Evolutionary conservation across 2,113 vertebrate species (phyloP), one percentile per base, ranked within the genome.

Genomic region (Acanthisitta chloris): DNA sequence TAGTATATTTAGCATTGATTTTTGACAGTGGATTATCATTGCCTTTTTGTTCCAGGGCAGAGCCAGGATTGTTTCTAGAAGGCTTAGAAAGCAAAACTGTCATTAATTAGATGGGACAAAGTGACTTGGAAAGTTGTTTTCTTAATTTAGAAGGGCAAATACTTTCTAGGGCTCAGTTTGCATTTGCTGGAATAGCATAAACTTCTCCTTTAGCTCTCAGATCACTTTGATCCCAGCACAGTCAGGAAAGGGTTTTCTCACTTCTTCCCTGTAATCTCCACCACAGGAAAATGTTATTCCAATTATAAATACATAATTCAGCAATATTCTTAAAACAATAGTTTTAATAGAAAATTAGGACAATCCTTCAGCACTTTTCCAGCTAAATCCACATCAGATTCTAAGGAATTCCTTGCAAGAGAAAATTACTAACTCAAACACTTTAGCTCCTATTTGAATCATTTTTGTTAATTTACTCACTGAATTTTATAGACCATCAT

Each of bases 71-170:
- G 54, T 69, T 92, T 66, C 66, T 66, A 52, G 12, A 88, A 83
- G 86, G 71, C 29, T 96, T 77, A 88, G 67, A 77, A 93, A 92
- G 92, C 51, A 95, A 95, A 93, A 62, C 49, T 70, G 0, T 31
- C 51, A 12, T 81, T 93, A 86, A 92, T 88, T 77, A 83, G 12
- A 13, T 6, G 29, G 26, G 5, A 49, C 49, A 66, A 90, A 77
- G 51, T 73, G 40, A 78, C 21, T 29, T n/a, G 0, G 2, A 67
- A 71, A 55, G 14, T 48, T 81, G 17, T 6, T 23, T 3, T 26
- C 66, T 90, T 73, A 73, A 31, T 94, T 92, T 67, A 38, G 46
- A 45, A 64, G 51, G 58, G 25, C 88, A 95, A 94, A 86, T 81
- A 84, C 62, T 92, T 90, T 66, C 61, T 18, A 13, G 46, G 16